Evolutionary conservation across 2,113 vertebrate genomes (phyloP), one percentile per base, ranked within the genome.

Genomic region (Nerophis lumbriciformis): DNA sequence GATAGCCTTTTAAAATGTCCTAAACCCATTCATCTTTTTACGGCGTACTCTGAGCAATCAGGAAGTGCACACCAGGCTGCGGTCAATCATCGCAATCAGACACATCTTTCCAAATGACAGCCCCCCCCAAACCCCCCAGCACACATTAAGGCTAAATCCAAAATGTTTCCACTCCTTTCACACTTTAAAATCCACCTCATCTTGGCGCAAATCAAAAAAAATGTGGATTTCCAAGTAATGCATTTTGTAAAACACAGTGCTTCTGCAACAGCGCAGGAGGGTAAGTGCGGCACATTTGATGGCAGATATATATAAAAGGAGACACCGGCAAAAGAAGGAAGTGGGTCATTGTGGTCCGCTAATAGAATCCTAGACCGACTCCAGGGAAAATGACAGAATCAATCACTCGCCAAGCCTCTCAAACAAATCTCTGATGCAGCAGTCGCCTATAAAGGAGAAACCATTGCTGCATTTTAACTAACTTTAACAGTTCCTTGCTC

Each of bases 1-100:
- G 67, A 72, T 63, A 56, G 66, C 78, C 66, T 72, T 86, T 80
- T 73, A 70, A 78, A 80, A 79, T 45, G 56, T 60, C 66, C 72
- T 61, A 53, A 61, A 72, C 59, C 76, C 71, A 73, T 82, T 81
- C 74, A 81, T 66, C 53, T 48, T 69, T 76, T 83, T 78, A 81
- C 68, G 61, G 69, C 72, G 63, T 50, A 65, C 78, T 77, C 70
- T n/a, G 66, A 58, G 71, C 78, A 79, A 72, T 84, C 77, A 68
- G 52, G 56, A 61, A 53, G 56, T 60, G 51, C 68, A 76, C 61
- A 71, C 5, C 55, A 38, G 8, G 6, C 42, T 12, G 28, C 37
- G 55, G 66, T 73, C 77, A 73, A 83, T 66, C 65, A 71, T 37
- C 4, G 6, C 5, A 57, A n/a, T 58, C 57, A 59, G 45, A 7